A percentile compares a stretch with the other conserved stretches of the same genome.
Conservation (phyloP, 2,888 invertebrate species). For the Noctuana brunneofusca region DNA sequence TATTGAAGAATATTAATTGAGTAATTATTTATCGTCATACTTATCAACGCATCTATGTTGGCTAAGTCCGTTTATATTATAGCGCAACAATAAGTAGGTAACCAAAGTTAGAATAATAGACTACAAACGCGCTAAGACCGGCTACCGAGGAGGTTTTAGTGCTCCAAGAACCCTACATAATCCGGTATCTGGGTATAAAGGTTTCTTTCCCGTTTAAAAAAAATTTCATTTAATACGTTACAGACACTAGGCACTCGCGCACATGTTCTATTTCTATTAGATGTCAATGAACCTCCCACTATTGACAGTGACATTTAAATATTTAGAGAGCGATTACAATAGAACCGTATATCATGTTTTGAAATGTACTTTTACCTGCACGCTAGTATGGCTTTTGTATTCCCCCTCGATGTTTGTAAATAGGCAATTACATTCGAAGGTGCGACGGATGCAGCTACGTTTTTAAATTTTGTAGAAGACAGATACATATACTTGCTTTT, state of each 20-base stretch:
- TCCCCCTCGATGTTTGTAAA: constrained; percentile 25
- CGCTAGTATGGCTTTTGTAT: constrained; percentile 20
- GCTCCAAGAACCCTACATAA: no score
- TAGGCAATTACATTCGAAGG: constrained; percentile 6
- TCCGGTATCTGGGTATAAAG: no score
- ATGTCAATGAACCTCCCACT: constrained; percentile 31
- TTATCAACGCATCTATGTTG: background rate
- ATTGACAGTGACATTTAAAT: constrained; percentile 35
- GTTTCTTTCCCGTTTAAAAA: no score
- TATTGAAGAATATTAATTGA: constrained; percentile 17
- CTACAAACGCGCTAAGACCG: no score
- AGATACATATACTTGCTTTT: background rate
- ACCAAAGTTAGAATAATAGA: no score
- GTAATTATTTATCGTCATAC: background rate
- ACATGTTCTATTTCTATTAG: constrained; percentile 8
- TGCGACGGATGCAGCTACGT: constrained; percentile 1
- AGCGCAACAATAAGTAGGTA: no score
- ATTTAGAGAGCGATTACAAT: constrained; percentile 33
- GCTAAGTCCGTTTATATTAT: no score
- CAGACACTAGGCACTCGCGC: constrained; percentile 4
- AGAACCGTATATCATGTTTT: constrained; percentile 28
- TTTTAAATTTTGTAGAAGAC: background rate
- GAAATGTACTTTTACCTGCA: constrained; percentile 24
- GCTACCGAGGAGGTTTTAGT: no score
- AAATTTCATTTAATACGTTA: constrained; percentile 14